These are phyloP conservation scores for Streptopelia turtur DNA, from an alignment of 2,797 vertebrate species.

Conservation along the genomic window DNA sequence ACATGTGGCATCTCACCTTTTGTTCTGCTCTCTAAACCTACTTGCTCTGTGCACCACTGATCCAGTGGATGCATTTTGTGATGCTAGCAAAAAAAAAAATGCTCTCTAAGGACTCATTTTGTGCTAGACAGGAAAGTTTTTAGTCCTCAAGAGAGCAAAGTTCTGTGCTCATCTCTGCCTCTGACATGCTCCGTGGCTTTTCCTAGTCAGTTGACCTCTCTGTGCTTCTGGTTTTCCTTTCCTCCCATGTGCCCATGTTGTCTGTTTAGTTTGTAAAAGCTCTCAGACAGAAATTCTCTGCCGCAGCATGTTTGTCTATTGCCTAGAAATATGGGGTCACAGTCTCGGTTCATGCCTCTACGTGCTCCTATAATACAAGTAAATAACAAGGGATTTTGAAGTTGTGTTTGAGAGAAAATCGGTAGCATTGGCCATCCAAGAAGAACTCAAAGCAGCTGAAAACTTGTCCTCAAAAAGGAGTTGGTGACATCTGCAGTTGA, in stretches of 20 bases:
- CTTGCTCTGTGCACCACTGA: accelerated
- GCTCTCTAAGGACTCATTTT: neutral
- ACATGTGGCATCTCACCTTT: accelerated
- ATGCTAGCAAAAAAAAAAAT: neutral
- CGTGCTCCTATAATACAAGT: neutral
- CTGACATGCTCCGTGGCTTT: neutral
- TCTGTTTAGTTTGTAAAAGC: slow-evolving; percentile 14
- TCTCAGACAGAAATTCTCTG: slow-evolving; percentile 9
- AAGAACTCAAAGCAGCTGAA: neutral
- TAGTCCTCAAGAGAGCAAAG: neutral
- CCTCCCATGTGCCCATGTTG: neutral
- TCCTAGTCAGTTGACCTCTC: slow-evolving; percentile 6
- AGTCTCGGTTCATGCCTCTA: neutral
- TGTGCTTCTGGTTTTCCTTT: slow-evolving; percentile 28
- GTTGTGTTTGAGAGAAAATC: neutral
- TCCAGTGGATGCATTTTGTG: neutral
- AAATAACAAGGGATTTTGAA: slow-evolving; percentile 6
- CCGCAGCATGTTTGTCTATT: slow-evolving; percentile 2
- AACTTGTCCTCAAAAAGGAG: neutral
- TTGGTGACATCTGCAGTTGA: neutral
- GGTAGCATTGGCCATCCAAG: neutral
- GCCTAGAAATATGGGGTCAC: slow-evolving; percentile 24
- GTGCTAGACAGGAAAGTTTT: neutral
- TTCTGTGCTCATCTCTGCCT: slow-evolving; percentile 26
- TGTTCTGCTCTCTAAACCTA: neutral